Percentiles rank a stretch among this genome's conserved stretches.
These are phyloP conservation scores for Tenrec ecaudatus DNA, from an alignment of 2,113 vertebrate genomes.

Conservation along the genomic window DNA sequence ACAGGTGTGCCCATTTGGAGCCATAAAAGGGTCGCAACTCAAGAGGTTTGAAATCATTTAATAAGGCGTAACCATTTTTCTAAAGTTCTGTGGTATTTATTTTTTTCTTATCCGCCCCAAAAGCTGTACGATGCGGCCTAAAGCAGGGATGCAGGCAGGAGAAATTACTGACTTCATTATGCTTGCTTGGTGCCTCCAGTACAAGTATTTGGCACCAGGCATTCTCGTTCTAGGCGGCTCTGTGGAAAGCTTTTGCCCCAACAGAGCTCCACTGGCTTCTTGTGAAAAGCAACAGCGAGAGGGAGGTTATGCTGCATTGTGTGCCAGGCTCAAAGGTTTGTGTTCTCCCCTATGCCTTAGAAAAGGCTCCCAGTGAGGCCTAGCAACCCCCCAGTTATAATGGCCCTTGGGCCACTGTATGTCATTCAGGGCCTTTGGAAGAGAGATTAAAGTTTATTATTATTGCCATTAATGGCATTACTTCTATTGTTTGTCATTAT, in stretches of 20 bases:
- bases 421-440: slow-evolving; percentile 71
- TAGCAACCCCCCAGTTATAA: slow-evolving; percentile 53
- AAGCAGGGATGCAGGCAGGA: slow-evolving; percentile 75
- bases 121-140: slow-evolving; percentile 77
- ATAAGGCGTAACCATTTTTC: slow-evolving; percentile 84
- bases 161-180: slow-evolving; percentile 78
- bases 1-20: slow-evolving; percentile 86
- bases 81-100: slow-evolving; percentile 80
- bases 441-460: slow-evolving; percentile 74
- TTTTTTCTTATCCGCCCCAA: slow-evolving; percentile 66
- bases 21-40: slow-evolving; percentile 84
- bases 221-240: slow-evolving; percentile 62
- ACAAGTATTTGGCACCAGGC: slow-evolving; percentile 61
- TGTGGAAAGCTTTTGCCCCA: slow-evolving; percentile 70
- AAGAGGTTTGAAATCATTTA: slow-evolving; percentile 85
- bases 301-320: slow-evolving; percentile 65
- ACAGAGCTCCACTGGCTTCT: slow-evolving; percentile 62
- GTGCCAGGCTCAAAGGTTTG: slow-evolving; percentile 32
- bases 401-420: slow-evolving; percentile 62
- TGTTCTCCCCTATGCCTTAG: slow-evolving; percentile 36
- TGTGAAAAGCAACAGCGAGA: slow-evolving; percentile 52
- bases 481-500: slow-evolving; percentile 66
- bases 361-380: slow-evolving; percentile 66
- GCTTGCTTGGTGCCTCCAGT: slow-evolving; percentile 63
- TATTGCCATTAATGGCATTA: slow-evolving; percentile 70